Evolutionary conservation across 1,140 invertebrate species (phyloP).

Genomic region (Stenopsyche tienmushanensis): DNA sequence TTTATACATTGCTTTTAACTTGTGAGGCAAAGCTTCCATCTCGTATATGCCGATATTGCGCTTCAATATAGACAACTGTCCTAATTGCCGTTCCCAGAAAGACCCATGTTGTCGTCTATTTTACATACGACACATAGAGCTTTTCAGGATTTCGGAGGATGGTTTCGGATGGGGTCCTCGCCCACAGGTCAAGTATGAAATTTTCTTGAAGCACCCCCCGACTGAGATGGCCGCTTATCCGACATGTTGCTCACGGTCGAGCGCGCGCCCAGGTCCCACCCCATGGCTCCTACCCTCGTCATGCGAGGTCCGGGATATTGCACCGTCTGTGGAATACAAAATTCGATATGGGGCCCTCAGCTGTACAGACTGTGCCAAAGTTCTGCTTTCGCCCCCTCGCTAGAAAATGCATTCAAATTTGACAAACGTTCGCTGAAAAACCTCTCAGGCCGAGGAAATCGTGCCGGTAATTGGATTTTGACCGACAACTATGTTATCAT

Average conservation of each 20-base stretch:
- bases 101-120: no score
- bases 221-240: neutral
- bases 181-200: neutral
- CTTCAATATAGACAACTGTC: no score
- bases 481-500: no score
- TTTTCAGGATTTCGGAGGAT: neutral
- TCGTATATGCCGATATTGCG: no score
- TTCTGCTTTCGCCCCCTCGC: neutral
- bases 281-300: conserved; percentile 6
- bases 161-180: neutral
- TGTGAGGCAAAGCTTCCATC: no score
- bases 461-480: no score
- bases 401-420: no score
- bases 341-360: conserved; percentile 14
- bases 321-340: conserved; percentile 26
- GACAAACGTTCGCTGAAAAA: no score
- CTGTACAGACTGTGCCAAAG: conserved; percentile 1
- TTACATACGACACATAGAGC: neutral
- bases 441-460: no score
- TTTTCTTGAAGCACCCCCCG: neutral
- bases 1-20: no score
- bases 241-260: conserved; percentile 21
- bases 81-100: no score
- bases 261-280: neutral
- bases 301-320: conserved; percentile 23